Base-by-base conservation (phyloP, 1,140 invertebrate genomes). In the Hycleus phaleratus region DNA sequence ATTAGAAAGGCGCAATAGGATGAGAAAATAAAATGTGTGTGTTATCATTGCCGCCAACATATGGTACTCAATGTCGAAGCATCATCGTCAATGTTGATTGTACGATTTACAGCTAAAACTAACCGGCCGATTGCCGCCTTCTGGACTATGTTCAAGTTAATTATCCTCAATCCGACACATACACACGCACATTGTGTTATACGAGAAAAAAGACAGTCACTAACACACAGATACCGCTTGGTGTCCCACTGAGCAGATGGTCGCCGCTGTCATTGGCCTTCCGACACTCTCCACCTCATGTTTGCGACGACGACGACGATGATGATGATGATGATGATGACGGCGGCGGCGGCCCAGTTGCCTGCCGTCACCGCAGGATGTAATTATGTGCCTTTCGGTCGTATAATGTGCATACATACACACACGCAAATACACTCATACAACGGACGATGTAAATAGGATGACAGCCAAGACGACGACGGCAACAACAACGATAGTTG, bases 231-330 rank as follows among this genome's bases (percentile, higher is more conserved):
- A 18, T 32, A 32, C 32, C 32, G 32, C 32, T 32, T 32, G 32
- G 52, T 55, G 52, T 43, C 52, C 44, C 44, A 55, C 52, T 55
- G 39, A 55, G 52, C 52, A 55, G 52, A 55, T 55, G 52, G 52
- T 55, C 58, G 38, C 50, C 50, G 52, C 58, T 58, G 56, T 50
- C 49, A 50, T 51, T 40, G 49, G 40, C 46, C 44, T 47, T 26
- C 45, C 25, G 12, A 42, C 10, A n/a, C 32, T 32, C 48, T 38
- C 45, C 18, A 26, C 44, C 45, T 46, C 44, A 42, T 42, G 9
- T 42, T 42, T 32, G 40, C 11, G 7, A 32, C 32, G 32, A 32
- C 7, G 32, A 32, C 32, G 32, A 7, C 32, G 32, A 18, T 18
- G 18, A 18, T 18, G 18, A 18, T 18, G 18, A 18, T 7, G 26